Evolutionary conservation across 2,888 invertebrate genomes (phyloP), one percentile per base, ranked within the genome.

Genomic region (Drosophila conformis): DNA sequence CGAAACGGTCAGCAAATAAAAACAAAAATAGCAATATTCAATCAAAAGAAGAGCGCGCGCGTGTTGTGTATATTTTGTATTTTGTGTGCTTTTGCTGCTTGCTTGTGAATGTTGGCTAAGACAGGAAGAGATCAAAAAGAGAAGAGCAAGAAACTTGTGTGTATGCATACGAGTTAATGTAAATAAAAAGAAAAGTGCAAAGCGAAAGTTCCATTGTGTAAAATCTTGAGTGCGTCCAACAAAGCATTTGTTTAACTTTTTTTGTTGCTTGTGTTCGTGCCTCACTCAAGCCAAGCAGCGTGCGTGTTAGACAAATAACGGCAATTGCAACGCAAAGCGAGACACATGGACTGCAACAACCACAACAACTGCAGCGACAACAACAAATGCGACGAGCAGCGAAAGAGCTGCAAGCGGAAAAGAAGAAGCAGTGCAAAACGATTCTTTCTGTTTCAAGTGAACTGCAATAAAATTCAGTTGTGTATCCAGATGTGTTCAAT

Each of bases 401-500:
- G 48, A 25, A 58, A 73, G 49, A 67, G 60, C 68, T 48, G 36
- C 48, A 70, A 66, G 58, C 69, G 69, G 56, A 71, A 76, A 76
- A 67, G 49, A 63, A 64, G 56, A 60, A 48, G 53, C 71, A 53
- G 54, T 54, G 53, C 59, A 51, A 46, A 35, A 63, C 80, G 68
- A 70, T 70, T 70, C 69, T 71, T 71, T 80, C 54, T 72, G 69
- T 73, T 69, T 80, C 52, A 70, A 81, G 71, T 69, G 69, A 73
- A 78, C 73, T 81, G 67, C 68, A 79, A 76, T 77, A 69, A 75
- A 78, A 40, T 78, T 69, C 49, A 63, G 54, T 71, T 74, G 62
- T 73, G 71, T 85, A 76, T 72, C 87, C 87, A 89, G 85, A 87
- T 87, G 87, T 83, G 87, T 85, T 87, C 89, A 77, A 85, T 87